phyloP scores from a whole-genome alignment of 2,888 invertebrate species.

The Brassicogethes aeneus region DNA sequence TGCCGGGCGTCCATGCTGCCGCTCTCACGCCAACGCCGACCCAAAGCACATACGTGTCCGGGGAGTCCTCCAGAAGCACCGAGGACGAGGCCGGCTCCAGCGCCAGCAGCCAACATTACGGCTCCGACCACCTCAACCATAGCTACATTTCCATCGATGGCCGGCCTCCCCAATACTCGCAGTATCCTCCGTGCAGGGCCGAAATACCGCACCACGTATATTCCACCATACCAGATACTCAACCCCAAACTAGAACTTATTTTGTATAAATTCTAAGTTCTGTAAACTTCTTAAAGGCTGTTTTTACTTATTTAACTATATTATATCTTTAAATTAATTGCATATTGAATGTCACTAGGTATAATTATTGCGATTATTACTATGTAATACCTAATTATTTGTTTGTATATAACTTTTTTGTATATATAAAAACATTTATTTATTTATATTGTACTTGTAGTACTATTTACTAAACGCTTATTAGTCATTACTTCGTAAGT shows the following conservation, averaged over 20 bases:
- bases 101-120: conserved; percentile 51
- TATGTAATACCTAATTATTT: conserved; percentile 18
- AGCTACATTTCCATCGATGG: conserved; percentile 59
- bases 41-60: conserved; percentile 52
- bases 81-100: conserved; percentile 48
- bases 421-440: conserved; percentile 26
- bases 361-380: conserved; percentile 19
- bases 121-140: conserved; percentile 56
- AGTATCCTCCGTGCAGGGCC: conserved; percentile 29
- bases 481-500: conserved; percentile 38
- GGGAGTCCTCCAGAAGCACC: conserved; percentile 43
- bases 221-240: conserved; percentile 40
- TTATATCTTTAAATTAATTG: conserved; percentile 10
- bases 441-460: conserved; percentile 26
- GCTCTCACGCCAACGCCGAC: conserved; percentile 50
- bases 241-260: conserved; percentile 39
- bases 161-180: conserved; percentile 37
- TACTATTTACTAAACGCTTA: conserved; percentile 34
- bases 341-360: conserved; percentile 7
- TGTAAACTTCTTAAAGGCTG: conserved; percentile 29
- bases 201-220: conserved; percentile 38
- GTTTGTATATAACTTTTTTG: conserved; percentile 32
- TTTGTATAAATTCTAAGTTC: conserved; percentile 34
- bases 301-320: conserved; percentile 25
- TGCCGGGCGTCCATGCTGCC: conserved; percentile 47